Base-by-base conservation (phyloP, 2,113 vertebrate species). In the Nesoenas mayeri region DNA sequence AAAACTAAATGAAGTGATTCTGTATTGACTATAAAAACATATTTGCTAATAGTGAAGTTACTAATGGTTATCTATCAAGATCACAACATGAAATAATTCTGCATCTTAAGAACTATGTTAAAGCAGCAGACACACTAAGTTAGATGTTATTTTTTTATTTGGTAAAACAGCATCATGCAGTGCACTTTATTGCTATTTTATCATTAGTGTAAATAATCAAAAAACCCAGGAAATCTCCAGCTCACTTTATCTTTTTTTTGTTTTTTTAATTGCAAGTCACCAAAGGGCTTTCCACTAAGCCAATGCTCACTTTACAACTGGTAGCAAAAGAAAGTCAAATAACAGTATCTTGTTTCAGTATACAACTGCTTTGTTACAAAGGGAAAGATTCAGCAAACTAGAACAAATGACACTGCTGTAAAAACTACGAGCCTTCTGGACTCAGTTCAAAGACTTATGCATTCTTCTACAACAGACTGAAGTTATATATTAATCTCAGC, bases 401-500 rank as follows among this genome's bases (percentile, higher is more conserved):
- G 93, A 97, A 93, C 42, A 94, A 97, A 94, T 50, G 17, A 53
- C 77, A 85, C 42, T 73, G 42, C 88, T 82, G 42, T 91, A 77
- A 78, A 92, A 96, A 93, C 40, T 67, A 53, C 47, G 36, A 57
- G 71, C 26, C 32, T 94, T 95, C 94, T 90, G 91, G 38, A 38
- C 83, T 89, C 79, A 84, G 92, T 96, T 96, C 86, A 93, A 97
- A 97, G 80, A 61, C 65, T 88, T 79, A 61, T 0, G 38, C 85
- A 77, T 96, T 97, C 85, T 87, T 92, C 60, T 83, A 73, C 51
- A 91, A 90, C 64, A 94, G 38, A 74, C 77, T 62, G 56, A 79
- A 94, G 85, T 96, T 93, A 89, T 88, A 93, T 61, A 96, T 91
- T 95, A 91, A 95, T 84, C 94, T 91, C 91, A 82, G 71, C 79